These are phyloP conservation scores for Prunella strophiata DNA, from an alignment of 2,797 vertebrate genomes.

Conservation along the genomic window DNA sequence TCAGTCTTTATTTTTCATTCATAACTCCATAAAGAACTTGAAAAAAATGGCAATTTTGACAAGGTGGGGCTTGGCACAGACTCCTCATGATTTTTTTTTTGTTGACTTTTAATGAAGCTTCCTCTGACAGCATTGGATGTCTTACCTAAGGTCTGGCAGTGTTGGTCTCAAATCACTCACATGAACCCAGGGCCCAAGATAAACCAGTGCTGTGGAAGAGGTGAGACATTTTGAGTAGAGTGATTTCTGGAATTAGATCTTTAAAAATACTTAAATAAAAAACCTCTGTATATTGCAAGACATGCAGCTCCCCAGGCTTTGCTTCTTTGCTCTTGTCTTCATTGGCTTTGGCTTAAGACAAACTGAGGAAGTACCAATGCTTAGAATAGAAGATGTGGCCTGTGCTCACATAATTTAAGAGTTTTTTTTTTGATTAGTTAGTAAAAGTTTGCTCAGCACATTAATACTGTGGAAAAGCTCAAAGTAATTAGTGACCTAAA, in stretches of 20 bases:
- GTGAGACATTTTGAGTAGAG: neutral
- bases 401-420: neutral
- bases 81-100: neutral
- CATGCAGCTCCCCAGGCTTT: neutral
- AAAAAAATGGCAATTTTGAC: neutral
- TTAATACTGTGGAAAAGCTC: neutral
- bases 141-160: neutral
- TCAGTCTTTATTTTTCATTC: neutral
- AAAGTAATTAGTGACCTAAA: neutral
- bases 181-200: fast-evolving
- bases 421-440: neutral
- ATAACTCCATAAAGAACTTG: fast-evolving
- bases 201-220: neutral
- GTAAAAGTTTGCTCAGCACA: neutral
- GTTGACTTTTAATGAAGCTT: neutral
- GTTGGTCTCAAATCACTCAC: neutral
- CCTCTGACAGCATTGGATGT: neutral
- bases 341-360: neutral
- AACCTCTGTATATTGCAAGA: fast-evolving
- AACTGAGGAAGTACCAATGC: fast-evolving
- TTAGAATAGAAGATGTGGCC: neutral
- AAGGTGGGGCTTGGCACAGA: neutral
- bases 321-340: neutral
- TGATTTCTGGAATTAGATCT: neutral
- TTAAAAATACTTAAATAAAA: neutral